A percentile compares a stretch with the other conserved stretches of the same genome.
Evolutionary conservation across 2,797 vertebrate species (phyloP).

Genomic region (Psittacula derbiana): DNA sequence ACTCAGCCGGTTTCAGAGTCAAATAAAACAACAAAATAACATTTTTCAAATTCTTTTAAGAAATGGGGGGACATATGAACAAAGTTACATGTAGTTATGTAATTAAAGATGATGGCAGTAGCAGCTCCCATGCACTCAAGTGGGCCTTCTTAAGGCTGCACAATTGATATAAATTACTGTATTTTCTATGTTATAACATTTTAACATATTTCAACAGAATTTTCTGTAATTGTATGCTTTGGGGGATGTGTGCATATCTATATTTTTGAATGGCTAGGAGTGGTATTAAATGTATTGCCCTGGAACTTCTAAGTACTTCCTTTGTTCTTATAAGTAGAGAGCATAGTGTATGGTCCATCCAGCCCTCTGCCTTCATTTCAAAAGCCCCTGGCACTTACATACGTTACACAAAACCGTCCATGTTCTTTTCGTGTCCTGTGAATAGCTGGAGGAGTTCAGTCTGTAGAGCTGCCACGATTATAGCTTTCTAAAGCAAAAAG

Average conservation of each 20-base stretch:
- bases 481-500: background rate
- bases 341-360: background rate
- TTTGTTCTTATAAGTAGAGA: background rate
- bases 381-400: background rate
- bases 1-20: background rate
- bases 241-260: background rate
- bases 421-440: background rate
- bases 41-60: background rate
- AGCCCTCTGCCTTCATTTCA: background rate
- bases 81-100: background rate
- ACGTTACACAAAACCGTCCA: background rate
- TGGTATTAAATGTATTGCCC: background rate
- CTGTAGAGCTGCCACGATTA: background rate
- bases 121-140: background rate
- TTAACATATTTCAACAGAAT: background rate
- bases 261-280: background rate
- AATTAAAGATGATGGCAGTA: background rate
- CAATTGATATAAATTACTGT: background rate
- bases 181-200: background rate
- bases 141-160: background rate
- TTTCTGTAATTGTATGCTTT: background rate
- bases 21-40: background rate
- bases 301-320: background rate
- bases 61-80: background rate
- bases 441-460: background rate